These are phyloP conservation scores for Umimayanthus kanabou DNA, from an alignment of 92 coral and sea anemone species.

Conservation along the genomic window DNA sequence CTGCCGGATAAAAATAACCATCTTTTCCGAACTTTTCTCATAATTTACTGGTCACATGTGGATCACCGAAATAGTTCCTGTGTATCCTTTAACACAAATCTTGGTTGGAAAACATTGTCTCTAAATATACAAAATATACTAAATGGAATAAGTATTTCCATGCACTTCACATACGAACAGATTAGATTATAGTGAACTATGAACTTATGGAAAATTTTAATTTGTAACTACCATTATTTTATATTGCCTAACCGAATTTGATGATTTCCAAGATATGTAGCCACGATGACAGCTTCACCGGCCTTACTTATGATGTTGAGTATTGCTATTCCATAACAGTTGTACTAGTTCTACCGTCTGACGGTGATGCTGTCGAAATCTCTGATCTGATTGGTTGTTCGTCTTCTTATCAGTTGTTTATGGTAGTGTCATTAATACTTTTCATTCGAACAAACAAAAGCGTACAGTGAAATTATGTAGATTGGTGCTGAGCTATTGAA, in stretches of 20 bases:
- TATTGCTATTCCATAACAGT: neutral
- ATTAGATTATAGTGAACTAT: no score
- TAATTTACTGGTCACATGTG: no score
- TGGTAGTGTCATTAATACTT: neutral
- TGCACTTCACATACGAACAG: no score
- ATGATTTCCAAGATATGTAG: neutral
- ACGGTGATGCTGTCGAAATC: neutral
- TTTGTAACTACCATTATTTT: no score
- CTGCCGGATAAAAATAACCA: no score
- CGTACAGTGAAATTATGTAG: neutral
- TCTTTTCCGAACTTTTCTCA: no score
- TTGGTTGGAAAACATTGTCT: no score
- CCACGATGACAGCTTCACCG: neutral
- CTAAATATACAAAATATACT: no score
- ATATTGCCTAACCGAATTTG: no score
- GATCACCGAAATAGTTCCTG: neutral
- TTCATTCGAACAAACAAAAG: neutral
- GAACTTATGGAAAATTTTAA: no score
- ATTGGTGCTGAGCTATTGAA: neutral
- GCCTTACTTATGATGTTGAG: neutral
- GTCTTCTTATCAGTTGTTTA: neutral
- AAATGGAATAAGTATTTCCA: no score
- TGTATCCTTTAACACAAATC: no score
- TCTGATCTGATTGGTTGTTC: neutral
- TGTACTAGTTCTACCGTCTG: neutral